Base-by-base conservation (phyloP, 2,888 invertebrate genomes). In the Galeopsomyia nigrocyanea region DNA sequence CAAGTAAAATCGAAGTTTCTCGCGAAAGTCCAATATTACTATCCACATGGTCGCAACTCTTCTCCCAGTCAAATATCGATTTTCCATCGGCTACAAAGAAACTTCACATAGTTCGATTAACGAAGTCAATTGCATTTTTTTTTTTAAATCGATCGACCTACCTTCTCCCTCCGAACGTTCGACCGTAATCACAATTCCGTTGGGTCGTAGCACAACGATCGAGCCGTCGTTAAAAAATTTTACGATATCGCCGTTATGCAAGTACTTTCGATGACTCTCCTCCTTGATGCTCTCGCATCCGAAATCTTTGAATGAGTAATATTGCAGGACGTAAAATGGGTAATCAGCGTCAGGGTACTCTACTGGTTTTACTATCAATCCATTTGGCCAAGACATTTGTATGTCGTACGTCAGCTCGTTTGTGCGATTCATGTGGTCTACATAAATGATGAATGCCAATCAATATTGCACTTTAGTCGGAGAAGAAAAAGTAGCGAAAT, bases 231-330 rank as follows among this genome's bases (percentile, higher is more conserved):
- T 75, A 47, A 81, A 73, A 73, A 84, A 85, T 77, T 84, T 83
- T 64, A 84, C 74, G 71, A 86, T 77, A n/a, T 80, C 83, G 7
- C 84, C 85, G 67, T 83, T 84, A 50, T 78, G 78, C 46, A 85
- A 76, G 75, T 82, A 85, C 73, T 81, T 84, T 67, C 85, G 80
- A 69, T 77, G 76, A 47, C 50, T 75, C 71, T 81, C 81, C 6
- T 76, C 51, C 50, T 71, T 68, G 26, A 75, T 76, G 65, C 46
- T 51, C 39, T 73, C 67, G 63, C 75, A 74, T 62, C 60, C 71
- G 3, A 77, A 73, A 46, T 79, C 75, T 61, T 78, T 80, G 19
- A 77, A 73, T 21, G 22, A 39, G 75, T 83, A 82, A 53, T 78
- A 78, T 73, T 86, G 85, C 50, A 78, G 73, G 67, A 85, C 79